Percentiles rank a stretch among this genome's conserved stretches.
These are phyloP conservation scores for Dysmachus trigonus DNA, from an alignment of 2,888 invertebrate species.

Conservation along the genomic window DNA sequence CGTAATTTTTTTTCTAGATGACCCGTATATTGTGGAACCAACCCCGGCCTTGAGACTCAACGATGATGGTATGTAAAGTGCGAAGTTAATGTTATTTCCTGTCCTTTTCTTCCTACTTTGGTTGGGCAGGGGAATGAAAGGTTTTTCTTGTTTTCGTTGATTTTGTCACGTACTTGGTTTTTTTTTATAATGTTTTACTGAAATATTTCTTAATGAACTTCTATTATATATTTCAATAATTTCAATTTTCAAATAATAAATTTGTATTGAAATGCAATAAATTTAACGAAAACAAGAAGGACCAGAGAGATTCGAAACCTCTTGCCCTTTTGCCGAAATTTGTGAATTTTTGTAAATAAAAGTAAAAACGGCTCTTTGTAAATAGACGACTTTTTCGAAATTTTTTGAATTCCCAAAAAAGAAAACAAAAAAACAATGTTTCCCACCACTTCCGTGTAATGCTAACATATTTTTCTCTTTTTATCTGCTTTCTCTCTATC, in stretches of 20 bases:
- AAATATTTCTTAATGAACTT: no score
- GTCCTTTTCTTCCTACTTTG: background rate
- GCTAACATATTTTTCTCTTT: constrained; percentile 46
- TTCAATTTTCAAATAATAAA: no score
- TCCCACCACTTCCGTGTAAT: constrained; percentile 33
- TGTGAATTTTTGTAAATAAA: background rate
- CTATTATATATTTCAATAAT: no score
- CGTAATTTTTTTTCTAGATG: constrained; percentile 54
- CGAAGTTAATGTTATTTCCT: background rate
- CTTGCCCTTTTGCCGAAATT: background rate
- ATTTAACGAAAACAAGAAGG: no score
- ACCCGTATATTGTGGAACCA: constrained; percentile 56
- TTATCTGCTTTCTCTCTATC: constrained; percentile 47
- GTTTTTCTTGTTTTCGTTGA: background rate
- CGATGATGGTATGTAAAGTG: constrained; percentile 56
- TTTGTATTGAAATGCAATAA: no score
- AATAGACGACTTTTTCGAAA: background rate
- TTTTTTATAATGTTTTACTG: background rate
- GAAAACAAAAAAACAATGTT: background rate
- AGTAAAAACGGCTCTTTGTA: background rate
- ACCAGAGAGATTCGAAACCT: no score
- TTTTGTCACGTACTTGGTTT: background rate
- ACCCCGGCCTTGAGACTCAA: constrained; percentile 57
- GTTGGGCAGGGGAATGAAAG: background rate
- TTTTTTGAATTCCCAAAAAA: background rate